These are phyloP conservation scores for Drosophila eohydei DNA, from an alignment of 2,888 invertebrate genomes.

Conservation along the genomic window DNA sequence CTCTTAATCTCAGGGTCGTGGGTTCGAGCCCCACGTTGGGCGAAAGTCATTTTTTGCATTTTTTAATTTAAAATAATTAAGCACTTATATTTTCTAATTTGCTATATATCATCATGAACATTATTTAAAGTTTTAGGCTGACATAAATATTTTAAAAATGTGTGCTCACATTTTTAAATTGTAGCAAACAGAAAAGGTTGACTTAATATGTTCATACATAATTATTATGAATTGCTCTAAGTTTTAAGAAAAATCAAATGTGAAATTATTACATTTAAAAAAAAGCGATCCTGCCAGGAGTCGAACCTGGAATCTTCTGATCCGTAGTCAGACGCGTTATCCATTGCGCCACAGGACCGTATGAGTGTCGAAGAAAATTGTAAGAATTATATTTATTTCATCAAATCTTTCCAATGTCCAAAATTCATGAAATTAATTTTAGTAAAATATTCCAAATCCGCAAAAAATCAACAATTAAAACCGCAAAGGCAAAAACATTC, in stretches of 20 bases:
- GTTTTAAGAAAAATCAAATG: too few relatives aligned
- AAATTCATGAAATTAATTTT: background rate
- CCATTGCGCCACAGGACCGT: conserved; percentile 85
- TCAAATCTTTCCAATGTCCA: background rate
- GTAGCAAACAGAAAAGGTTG: too few relatives aligned
- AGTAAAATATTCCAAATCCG: background rate
- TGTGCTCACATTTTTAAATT: too few relatives aligned
- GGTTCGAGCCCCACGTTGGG: conserved; percentile 85
- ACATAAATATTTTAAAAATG: too few relatives aligned
- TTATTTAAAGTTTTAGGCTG: background rate
- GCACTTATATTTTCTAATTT: background rate
- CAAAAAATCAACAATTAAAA: background rate
- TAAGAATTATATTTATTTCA: background rate
- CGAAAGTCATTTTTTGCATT: conserved; percentile 38
- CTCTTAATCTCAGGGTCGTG: conserved; percentile 85
- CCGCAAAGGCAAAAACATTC: background rate
- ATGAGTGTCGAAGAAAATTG: rapidly evolving
- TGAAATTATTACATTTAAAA: conserved; percentile 11
- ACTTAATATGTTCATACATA: too few relatives aligned
- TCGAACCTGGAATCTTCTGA: conserved; percentile 86
- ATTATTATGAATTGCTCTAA: too few relatives aligned
- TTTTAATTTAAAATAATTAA: background rate
- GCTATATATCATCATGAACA: background rate
- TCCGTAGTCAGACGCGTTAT: conserved; percentile 86
- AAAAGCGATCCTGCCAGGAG: conserved; percentile 85